Conservation (phyloP, 1,140 invertebrate species). For the Sinella curviseta region DNA sequence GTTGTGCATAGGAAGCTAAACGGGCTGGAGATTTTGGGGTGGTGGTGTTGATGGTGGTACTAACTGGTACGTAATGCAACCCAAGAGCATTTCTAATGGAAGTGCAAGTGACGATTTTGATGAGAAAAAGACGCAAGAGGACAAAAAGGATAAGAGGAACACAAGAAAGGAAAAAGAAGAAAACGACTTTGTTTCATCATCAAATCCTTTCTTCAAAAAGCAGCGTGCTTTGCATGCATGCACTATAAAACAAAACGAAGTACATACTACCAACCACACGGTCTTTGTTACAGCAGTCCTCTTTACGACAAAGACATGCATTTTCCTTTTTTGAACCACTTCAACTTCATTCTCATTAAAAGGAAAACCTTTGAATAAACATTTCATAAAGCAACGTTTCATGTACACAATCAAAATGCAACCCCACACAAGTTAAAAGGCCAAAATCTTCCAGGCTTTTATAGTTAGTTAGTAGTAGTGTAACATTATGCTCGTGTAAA, state of each 20-base stretch:
- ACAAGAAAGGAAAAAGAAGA: neutral
- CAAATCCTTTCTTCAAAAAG: neutral
- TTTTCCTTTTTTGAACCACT: neutral
- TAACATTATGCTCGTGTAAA: too few relatives aligned
- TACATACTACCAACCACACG: too few relatives aligned
- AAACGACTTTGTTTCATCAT: neutral
- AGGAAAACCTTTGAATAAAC: too few relatives aligned
- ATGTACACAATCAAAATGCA: too few relatives aligned
- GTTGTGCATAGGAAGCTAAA: too few relatives aligned
- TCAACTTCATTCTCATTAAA: neutral
- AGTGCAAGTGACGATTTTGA: neutral
- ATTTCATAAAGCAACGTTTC: too few relatives aligned
- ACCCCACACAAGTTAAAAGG: too few relatives aligned
- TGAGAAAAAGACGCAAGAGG: neutral
- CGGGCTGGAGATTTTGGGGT: neutral
- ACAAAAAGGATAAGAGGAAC: neutral
- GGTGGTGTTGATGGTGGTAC: neutral
- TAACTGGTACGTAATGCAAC: conserved; percentile 13
- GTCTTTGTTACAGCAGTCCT: too few relatives aligned
- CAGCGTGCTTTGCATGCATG: neutral
- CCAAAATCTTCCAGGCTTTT: too few relatives aligned
- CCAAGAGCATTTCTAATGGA: neutral
- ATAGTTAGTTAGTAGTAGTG: neutral
- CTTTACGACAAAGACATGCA: too few relatives aligned
- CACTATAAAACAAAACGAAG: too few relatives aligned